Evolutionary conservation across 2,888 invertebrate species (phyloP), one percentile per base, ranked within the genome.

Genomic region (Plagodis dolabraria): DNA sequence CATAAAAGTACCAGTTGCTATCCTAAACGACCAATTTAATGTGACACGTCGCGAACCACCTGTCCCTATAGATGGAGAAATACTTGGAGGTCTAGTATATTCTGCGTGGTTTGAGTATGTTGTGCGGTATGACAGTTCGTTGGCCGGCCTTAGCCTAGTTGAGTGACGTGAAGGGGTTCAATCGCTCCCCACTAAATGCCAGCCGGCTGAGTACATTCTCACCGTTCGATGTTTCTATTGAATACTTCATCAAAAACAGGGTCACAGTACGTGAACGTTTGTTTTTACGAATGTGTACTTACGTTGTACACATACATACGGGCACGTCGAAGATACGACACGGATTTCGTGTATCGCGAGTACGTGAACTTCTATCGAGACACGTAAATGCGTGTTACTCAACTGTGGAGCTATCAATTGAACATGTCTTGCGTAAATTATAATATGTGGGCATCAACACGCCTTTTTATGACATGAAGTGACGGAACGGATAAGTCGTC

Each of bases 121-220:
- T 22, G 22, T 22, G 40, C 71, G 64, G 70, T 69, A 64, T 64
- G 74, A 68, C 70, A 79, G 91, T 86, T 92, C 89, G 84, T 81
- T 75, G 89, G 72, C 86, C 92, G 90, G 87, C 92, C 92, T 92
- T 92, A 90, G 89, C 92, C 91, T 78, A 91, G 78, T 86, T 89
- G 81, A 79, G 76, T 84, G 83, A 83, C 82, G 87, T 85, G 90
- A 89, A 89, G 89, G 87, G 90, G 86, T 83, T 77, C 79, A 77
- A 79, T 77, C 70, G 67, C 71, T 74, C 77, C 80, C 74, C 80
- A 73, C 79, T 74, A 79, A 78, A 79, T 75, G 72, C 76, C 77
- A 74, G 75, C 63, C 65, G 69, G 51, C 69, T 75, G 78, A 76
- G 79, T 82, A 82, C 72, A 70, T 79, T 83, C 82, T 74, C 80